Conservation (phyloP, 2,888 invertebrate species). For the Xestia ashworthii region DNA sequence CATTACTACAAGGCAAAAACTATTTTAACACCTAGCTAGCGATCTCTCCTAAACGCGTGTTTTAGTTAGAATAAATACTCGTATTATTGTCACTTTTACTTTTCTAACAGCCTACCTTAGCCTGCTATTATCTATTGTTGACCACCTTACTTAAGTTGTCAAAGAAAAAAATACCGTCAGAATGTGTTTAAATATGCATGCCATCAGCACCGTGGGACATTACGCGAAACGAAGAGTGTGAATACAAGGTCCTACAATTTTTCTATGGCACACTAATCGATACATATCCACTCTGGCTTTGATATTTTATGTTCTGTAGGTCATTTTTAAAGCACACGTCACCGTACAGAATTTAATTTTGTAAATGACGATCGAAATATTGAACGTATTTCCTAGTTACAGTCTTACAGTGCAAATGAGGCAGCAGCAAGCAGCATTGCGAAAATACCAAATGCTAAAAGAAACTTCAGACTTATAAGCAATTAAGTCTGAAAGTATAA, state of each 20-base stretch:
- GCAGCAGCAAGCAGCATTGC: background rate
- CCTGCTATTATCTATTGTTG: constrained; percentile 15
- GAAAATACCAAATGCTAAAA: background rate
- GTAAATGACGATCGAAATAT: background rate
- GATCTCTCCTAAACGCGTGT: background rate
- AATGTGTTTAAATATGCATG: constrained; percentile 58
- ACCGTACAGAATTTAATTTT: background rate
- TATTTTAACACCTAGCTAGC: background rate
- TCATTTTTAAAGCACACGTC: background rate
- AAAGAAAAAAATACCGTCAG: constrained; percentile 16
- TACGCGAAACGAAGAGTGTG: constrained; percentile 69
- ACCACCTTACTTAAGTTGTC: constrained; percentile 44
- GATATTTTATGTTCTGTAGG: constrained; percentile 8
- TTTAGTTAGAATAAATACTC: constrained; percentile 9
- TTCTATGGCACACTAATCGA: constrained; percentile 64
- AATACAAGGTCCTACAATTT: constrained; percentile 70
- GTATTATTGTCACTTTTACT: background rate
- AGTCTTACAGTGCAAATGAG: background rate
- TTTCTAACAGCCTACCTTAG: background rate
- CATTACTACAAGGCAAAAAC: background rate
- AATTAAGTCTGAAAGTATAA: background rate
- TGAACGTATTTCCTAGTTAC: background rate
- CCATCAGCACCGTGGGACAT: constrained; percentile 56
- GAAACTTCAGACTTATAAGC: background rate
- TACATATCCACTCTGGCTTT: constrained; percentile 30